Evolutionary conservation across 2,113 vertebrate genomes (phyloP).

Genomic region (Cercocebus atys): DNA sequence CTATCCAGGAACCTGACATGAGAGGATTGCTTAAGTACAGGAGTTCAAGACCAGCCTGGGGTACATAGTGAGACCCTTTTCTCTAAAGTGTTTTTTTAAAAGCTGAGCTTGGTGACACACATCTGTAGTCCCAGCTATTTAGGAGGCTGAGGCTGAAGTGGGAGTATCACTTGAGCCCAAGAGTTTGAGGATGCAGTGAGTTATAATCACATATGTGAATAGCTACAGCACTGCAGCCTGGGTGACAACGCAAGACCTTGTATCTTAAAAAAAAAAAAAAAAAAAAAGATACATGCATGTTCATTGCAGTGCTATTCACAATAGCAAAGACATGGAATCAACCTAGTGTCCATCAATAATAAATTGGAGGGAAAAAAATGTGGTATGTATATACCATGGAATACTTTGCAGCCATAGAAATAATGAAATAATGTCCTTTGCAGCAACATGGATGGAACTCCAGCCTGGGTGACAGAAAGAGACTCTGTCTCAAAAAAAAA

Average conservation of each 20-base stretch:
- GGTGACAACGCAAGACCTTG: not conserved
- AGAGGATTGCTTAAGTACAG: not conserved
- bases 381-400: no score
- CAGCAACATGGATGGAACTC: no score
- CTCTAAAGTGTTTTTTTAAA: no score
- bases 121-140: not conserved
- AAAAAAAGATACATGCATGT: not conserved
- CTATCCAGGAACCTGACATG: not conserved
- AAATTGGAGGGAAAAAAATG: no score
- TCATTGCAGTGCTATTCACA: no score
- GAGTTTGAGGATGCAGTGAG: not conserved
- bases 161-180: no score
- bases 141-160: not conserved
- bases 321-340: no score
- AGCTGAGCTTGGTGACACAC: not conserved
- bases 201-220: not conserved
- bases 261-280: not conserved
- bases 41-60: not conserved
- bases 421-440: no score
- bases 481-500: no score
- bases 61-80: not conserved
- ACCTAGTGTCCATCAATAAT: no score
- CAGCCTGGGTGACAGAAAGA: no score
- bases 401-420: no score
- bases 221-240: not conserved